Evolutionary conservation across 2,797 vertebrate genomes (phyloP), one percentile per base, ranked within the genome.

Genomic region (Eptatretus atami): DNA sequence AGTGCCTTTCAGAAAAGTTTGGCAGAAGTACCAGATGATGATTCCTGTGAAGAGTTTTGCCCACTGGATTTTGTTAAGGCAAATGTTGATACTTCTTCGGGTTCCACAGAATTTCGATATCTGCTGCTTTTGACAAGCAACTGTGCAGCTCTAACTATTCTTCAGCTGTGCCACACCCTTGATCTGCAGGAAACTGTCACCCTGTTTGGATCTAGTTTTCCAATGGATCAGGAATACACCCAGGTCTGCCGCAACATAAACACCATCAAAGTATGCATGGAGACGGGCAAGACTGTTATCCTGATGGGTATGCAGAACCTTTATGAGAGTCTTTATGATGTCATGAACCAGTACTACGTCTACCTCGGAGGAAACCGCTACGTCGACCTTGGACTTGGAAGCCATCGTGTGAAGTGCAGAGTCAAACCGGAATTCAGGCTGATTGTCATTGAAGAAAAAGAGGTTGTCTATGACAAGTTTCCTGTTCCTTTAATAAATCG

Each of bases 321-420:
- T 12, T 96, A 98, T 1, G 90, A 98, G 80, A 98, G 90, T 72
- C 81, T 98, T 11, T 98, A 98, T 0, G 90, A 98, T 9, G 88
- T 87, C 3, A 81, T 98, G 25, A 98, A 96, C 70, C 90, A 98
- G 65, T 98, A 96, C 74, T 98, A 98, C 0, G 90, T 98, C 10
- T 78, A 72, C 69, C 77, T 95, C 3, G 88, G 83, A 5, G 85
- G 81, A 64, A 87, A 98, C 73, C 86, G 93, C 68, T 98, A 98
- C 6, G 84, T 98, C 63, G 92, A 96, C 61, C 68, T 98, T 54
- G 92, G 92, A 1, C 78, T 98, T 64, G 92, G 92, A 60, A 94
- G 85, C 11, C 92, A 98, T 64, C 80, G 92, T 12, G 92, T 98
- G 64, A 98, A 98, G 70, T 98, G 92, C 66, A 77, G 92, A 15